phyloP scores from a whole-genome alignment of 2,113 vertebrate genomes.

The Alosa alosa region DNA sequence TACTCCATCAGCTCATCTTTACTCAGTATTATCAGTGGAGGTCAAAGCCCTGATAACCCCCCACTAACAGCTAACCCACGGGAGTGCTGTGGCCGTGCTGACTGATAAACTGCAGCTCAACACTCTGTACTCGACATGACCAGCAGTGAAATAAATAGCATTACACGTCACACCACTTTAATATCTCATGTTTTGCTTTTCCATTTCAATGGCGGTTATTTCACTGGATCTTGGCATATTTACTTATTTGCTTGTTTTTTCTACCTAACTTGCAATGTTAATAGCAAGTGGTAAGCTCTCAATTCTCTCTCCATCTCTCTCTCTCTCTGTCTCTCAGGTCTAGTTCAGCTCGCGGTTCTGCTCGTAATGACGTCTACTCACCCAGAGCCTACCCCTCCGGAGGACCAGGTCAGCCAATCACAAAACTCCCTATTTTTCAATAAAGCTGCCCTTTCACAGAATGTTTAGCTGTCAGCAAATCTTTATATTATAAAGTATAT shows the following conservation, averaged over 20 bases:
- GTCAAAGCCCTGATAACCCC: background rate
- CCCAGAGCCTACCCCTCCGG: slow-evolving; percentile 50
- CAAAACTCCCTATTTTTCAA: background rate
- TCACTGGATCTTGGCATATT: background rate
- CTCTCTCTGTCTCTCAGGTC: slow-evolving; percentile 60
- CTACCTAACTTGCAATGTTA: background rate
- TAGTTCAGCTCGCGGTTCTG: slow-evolving; percentile 64
- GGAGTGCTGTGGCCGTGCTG: background rate
- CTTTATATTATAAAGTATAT: too few relatives aligned
- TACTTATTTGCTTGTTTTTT: background rate
- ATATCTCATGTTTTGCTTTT: background rate
- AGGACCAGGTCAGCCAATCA: slow-evolving; percentile 60
- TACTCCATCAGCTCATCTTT: background rate
- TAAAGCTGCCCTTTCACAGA: background rate
- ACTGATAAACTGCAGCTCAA: background rate
- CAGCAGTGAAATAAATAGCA: too few relatives aligned
- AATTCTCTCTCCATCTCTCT: background rate
- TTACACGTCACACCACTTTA: background rate
- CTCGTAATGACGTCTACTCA: slow-evolving; percentile 54
- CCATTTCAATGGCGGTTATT: background rate
- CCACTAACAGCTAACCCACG: background rate
- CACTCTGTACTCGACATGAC: too few relatives aligned
- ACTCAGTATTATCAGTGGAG: background rate
- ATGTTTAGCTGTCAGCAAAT: too few relatives aligned
- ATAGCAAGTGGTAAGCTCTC: background rate